Evolutionary conservation across 2,797 vertebrate species (phyloP).

Genomic region (Dryobates pubescens): DNA sequence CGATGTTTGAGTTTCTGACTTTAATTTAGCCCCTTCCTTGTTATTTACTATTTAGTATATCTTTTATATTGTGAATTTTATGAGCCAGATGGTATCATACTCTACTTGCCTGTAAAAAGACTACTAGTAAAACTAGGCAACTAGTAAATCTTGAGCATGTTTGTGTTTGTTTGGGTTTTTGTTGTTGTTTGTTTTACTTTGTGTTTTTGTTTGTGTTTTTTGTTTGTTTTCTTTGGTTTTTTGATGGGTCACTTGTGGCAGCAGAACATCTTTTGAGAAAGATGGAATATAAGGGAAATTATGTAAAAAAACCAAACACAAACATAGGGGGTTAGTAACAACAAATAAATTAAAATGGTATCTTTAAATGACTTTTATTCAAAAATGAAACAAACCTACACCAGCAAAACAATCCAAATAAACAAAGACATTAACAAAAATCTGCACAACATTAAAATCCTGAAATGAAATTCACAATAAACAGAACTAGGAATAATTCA

Average conservation of each 20-base stretch:
- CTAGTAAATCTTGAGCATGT: neutral
- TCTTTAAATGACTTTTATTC: neutral
- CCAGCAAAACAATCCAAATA: neutral
- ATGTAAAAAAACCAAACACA: neutral
- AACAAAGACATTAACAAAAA: neutral
- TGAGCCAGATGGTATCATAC: neutral
- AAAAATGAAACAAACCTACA: neutral
- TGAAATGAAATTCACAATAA: neutral
- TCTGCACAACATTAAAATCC: neutral
- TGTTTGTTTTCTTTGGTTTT: too few species aligned
- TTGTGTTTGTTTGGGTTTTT: too few species aligned
- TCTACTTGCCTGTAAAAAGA: neutral
- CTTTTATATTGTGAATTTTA: neutral
- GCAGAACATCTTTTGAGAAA: neutral
- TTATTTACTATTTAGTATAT: neutral
- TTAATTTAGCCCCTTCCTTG: neutral
- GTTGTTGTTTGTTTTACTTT: too few species aligned
- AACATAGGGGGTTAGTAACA: neutral
- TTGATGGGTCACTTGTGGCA: neutral
- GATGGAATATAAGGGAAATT: neutral
- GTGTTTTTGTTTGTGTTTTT: too few species aligned
- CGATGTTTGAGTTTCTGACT: neutral
- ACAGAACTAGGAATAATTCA: neutral
- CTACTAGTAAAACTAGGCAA: neutral
- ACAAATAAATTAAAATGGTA: neutral